phyloP scores from a whole-genome alignment of 2,113 vertebrate genomes.

The Illadopsis cleaveri region DNA sequence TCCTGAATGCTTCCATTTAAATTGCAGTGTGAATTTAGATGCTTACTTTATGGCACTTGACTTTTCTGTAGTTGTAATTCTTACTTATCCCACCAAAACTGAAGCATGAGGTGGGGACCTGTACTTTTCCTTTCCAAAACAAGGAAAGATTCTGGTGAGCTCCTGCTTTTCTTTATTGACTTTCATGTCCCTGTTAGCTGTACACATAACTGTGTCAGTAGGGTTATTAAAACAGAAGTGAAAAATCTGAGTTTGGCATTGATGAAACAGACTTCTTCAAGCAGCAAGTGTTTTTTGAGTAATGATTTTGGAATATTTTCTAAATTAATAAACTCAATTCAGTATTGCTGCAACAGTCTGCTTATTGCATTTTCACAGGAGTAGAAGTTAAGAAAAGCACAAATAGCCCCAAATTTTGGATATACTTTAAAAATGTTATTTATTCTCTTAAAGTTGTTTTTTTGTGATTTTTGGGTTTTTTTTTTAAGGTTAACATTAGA shows the following conservation, averaged over 20 bases:
- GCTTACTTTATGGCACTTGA: not conserved
- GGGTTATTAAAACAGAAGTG: not conserved
- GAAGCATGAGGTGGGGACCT: not conserved
- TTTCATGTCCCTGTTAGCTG: not conserved
- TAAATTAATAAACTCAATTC: not conserved
- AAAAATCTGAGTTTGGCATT: not conserved
- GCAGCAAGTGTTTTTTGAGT: not conserved
- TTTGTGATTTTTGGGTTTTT: not conserved
- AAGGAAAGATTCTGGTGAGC: not conserved
- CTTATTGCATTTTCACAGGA: not conserved
- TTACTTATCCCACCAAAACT: not conserved
- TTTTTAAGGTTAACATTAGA: not conserved
- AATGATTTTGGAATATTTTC: not conserved
- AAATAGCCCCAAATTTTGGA: not conserved
- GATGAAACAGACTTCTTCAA: not conserved
- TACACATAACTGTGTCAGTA: not conserved
- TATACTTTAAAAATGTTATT: not conserved
- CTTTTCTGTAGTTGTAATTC: not conserved
- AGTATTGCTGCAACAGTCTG: not conserved
- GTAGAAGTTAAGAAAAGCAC: not conserved
- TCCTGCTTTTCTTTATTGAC: accelerated
- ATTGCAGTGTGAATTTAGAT: not conserved
- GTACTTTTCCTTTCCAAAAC: not conserved
- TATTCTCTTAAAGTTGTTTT: not conserved
- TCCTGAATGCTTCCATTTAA: not conserved